Evolutionary conservation across 2,888 invertebrate genomes (phyloP).

Genomic region (Hirtodrosophila histrioides): DNA sequence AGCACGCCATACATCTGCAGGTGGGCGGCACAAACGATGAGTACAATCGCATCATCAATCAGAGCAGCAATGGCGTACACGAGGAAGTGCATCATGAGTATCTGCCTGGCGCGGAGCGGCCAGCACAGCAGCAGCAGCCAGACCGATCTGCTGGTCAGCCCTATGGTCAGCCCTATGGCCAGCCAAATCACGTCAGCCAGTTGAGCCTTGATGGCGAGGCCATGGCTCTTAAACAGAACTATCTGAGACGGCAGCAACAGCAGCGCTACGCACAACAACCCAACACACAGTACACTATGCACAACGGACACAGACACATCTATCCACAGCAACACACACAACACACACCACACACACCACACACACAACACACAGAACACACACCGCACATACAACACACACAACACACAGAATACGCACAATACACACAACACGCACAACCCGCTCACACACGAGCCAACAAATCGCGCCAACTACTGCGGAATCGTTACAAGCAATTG

Average conservation of each 20-base stretch:
- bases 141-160: slow-evolving; percentile 2
- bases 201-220: slow-evolving; percentile 36
- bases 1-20: slow-evolving; percentile 79
- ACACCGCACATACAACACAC: slow-evolving; percentile 25
- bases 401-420: slow-evolving; percentile 19
- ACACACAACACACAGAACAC: slow-evolving; percentile 7
- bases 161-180: slow-evolving; percentile 2
- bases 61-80: slow-evolving; percentile 56
- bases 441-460: slow-evolving; percentile 8
- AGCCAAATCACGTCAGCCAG: slow-evolving; percentile 23
- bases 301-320: slow-evolving; percentile 10
- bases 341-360: slow-evolving; percentile 24
- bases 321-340: slow-evolving; percentile 23
- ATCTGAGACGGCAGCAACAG: slow-evolving; percentile 28
- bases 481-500: slow-evolving; percentile 14
- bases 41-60: slow-evolving; percentile 65
- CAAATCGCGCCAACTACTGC: slow-evolving; percentile 20
- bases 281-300: slow-evolving; percentile 17
- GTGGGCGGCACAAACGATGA: slow-evolving; percentile 68
- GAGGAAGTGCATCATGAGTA: slow-evolving; percentile 70
- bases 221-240: slow-evolving; percentile 43
- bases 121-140: slow-evolving; percentile 17
- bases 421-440: slow-evolving; percentile 3
- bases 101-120: slow-evolving; percentile 61
- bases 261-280: slow-evolving; percentile 18